Percentiles rank a stretch among this genome's conserved stretches.
Conservation (phyloP, 2,888 invertebrate species). For the Tenthredo distinguenda region DNA sequence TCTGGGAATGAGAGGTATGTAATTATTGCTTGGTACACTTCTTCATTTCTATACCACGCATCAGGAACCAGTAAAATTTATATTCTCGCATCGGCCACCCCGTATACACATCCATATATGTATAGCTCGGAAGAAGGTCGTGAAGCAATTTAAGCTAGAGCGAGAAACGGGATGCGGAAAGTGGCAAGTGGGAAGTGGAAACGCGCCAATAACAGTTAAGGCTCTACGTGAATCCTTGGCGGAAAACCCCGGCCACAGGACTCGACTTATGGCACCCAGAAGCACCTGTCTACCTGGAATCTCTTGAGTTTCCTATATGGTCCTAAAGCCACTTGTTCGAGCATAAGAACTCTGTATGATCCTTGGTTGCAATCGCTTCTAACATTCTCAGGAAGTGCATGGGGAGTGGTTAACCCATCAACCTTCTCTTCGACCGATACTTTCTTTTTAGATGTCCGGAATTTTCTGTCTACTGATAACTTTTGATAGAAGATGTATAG, state of each 20-base stretch:
- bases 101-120: conserved; percentile 23
- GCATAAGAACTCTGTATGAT: conserved; percentile 32
- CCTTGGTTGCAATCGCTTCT: neutral
- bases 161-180: conserved; percentile 49
- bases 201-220: conserved; percentile 52
- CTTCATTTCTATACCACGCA: neutral
- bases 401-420: neutral
- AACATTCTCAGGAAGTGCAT: neutral
- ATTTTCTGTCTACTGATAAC: neutral
- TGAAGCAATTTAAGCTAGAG: conserved; percentile 39
- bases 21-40: neutral
- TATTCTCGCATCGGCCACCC: conserved; percentile 20
- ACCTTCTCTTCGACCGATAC: neutral
- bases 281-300: conserved; percentile 51
- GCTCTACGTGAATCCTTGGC: conserved; percentile 51
- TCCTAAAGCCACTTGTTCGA: neutral
- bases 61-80: neutral
- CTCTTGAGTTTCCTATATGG: conserved; percentile 26
- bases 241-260: conserved; percentile 38
- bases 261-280: conserved; percentile 48
- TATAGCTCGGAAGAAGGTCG: conserved; percentile 41
- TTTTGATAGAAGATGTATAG: neutral
- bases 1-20: neutral
- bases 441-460: neutral
- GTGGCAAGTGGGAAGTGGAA: conserved; percentile 50